A percentile compares a stretch with the other conserved stretches of the same genome.
These are phyloP conservation scores for Branchinecta lindahli DNA, from an alignment of 1,140 invertebrate genomes.

Conservation along the genomic window DNA sequence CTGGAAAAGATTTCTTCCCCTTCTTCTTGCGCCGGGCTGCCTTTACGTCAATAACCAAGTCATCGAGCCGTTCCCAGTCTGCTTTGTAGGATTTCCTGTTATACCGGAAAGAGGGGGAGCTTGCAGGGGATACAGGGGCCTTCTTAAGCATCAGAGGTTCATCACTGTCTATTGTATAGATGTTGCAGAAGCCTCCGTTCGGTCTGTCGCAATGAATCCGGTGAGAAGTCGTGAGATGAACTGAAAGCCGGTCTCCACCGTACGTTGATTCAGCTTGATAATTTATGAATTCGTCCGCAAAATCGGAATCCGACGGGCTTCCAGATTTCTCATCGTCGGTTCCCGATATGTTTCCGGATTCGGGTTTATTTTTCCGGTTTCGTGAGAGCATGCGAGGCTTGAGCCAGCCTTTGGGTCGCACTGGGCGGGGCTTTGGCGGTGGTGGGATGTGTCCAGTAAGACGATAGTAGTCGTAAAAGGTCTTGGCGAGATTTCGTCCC, in stretches of 20 bases:
- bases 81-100: neutral
- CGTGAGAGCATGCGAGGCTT: neutral
- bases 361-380: neutral
- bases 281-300: neutral
- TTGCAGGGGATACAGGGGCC: neutral
- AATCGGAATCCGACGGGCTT: neutral
- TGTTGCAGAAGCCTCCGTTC: neutral
- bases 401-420: slow-evolving; percentile 7
- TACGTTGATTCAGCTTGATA: neutral
- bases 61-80: neutral
- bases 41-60: neutral
- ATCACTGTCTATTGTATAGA: neutral
- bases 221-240: neutral
- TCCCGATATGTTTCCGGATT: neutral
- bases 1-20: neutral
- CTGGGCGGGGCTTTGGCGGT: neutral
- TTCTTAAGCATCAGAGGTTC: neutral
- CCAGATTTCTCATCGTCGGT: neutral
- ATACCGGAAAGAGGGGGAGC: neutral
- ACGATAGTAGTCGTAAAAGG: slow-evolving; percentile 63
- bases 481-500: slow-evolving; percentile 55
- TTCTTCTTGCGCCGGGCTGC: neutral
- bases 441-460: slow-evolving; percentile 49
- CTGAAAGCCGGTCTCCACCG: neutral
- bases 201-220: neutral